Percentiles rank a stretch among this genome's conserved stretches.
These are phyloP conservation scores for Diploscapter pachys DNA, from an alignment of 1,140 invertebrate genomes.

Conservation along the genomic window DNA sequence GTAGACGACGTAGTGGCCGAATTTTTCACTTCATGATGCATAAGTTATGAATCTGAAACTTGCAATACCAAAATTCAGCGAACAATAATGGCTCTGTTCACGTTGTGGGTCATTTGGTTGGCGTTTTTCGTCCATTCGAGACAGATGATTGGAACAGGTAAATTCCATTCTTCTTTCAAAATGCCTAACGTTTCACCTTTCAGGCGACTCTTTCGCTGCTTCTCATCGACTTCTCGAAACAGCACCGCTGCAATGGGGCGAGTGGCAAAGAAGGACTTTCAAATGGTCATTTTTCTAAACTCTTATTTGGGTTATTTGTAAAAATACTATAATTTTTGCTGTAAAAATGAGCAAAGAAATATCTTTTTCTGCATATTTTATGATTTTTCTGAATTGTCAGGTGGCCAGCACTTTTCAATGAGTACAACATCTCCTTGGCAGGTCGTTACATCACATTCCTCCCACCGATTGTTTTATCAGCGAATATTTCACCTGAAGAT, in stretches of 20 bases:
- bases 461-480: constrained; percentile 46
- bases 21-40: too few species aligned
- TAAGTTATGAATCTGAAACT: too few species aligned
- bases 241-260: constrained; percentile 44
- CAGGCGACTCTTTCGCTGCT: constrained; percentile 15
- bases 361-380: too few species aligned
- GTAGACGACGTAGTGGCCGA: too few species aligned
- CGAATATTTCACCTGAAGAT: neutral
- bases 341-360: too few species aligned
- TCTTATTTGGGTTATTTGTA: too few species aligned
- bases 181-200: too few species aligned
- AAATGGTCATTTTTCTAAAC: neutral
- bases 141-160: too few species aligned
- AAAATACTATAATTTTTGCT: too few species aligned
- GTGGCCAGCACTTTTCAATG: constrained; percentile 46
- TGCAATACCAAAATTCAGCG: constrained; percentile 8
- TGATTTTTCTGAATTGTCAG: constrained; percentile 11
- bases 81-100: constrained; percentile 39
- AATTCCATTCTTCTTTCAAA: too few species aligned
- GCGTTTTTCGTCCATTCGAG: constrained; percentile 29
- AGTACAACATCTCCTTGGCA: constrained; percentile 50
- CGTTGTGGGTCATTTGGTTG: constrained; percentile 43
- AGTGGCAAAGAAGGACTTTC: constrained; percentile 48
- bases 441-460: constrained; percentile 51
- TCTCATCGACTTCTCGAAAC: constrained; percentile 47